Evolutionary conservation across 2,888 invertebrate species (phyloP), one percentile per base, ranked within the genome.

Genomic region (Arctia plantaginis): DNA sequence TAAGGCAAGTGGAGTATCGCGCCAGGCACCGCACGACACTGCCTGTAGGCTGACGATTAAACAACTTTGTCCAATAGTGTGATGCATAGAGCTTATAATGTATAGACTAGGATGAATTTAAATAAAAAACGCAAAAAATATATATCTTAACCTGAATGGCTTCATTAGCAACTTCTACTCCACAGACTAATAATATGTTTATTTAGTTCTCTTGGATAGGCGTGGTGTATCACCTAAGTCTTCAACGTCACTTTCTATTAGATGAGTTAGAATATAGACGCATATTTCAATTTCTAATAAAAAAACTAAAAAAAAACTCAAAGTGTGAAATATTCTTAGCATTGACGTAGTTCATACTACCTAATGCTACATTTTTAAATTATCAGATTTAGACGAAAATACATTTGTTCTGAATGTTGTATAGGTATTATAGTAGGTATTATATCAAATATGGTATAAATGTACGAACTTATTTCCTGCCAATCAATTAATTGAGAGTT

Each of bases 41-140:
- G 85, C 75, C 88, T 86, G 88, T 91, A 90, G 90, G 90, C 90
- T 89, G 86, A 80, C 90, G 87, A 91, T 92, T 90, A 89, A 91
- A 91, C 90, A 90, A 93, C 90, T 93, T 93, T 82, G 84, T 85
- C 84, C 82, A 75, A 82, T 75, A 78, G 71, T 83, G 68, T 72
- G 69, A 27, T 27, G 1, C 27, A 72, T 51, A 87, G 87, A 82
- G 4, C 18, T 71, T 8, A 10, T 15, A 0, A 67, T 0, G 1
- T 30, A 2, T 82, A 86, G 82, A 86, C 59, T 12, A 13, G 59
- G 1, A 41, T 12, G 0, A 41, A 7, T 59, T 23, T 41, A 20
- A 27, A 44, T 27, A 27, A 27, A 41, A 27, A 33, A 59, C n/a
- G 2, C 3, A 7, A 33, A 51, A 51, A 30, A 18, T 47, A 47